Base-by-base conservation (phyloP, 2,888 invertebrate genomes). In the Mythimna ferrago region DNA sequence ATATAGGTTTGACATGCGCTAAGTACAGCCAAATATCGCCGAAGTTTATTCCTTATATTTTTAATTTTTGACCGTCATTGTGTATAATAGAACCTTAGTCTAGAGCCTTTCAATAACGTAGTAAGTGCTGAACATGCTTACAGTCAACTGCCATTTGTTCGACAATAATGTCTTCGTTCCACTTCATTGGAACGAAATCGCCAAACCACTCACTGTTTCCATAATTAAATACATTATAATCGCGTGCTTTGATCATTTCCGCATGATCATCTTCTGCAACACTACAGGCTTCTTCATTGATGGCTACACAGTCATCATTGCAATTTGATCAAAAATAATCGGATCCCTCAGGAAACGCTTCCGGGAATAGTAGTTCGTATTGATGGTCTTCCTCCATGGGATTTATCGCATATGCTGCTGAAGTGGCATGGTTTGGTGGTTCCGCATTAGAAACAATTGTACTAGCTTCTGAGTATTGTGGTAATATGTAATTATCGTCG, bases 311-410 rank as follows among this genome's bases (percentile, higher is more conserved):
- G 63, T 35, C 63, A 67, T 63, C 57, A 38, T 60, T 41, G 32
- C 32, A 44, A 57, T 56, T 26, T 64, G 64, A 76, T 76, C 75
- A 76, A 76, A 74, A 68, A 60, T 64, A 48, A 6, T 60, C 63
- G 48, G 38, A 64, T 54, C 14, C 58, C 7, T 51, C 35, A n/a
- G 54, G 48, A 14, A 48, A 56, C 7, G 9, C 9, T 60, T 75
- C 38, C 4, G 38, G 2, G 35, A 35, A 26, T 60, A 35, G 38
- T 7, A 21, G 54, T 26, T 26, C 26, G 56, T 5, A 56, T 19
- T 16, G 32, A 32, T 32, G 7, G 6, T 54, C 48, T n/a, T 9
- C 9, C 14, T 38, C 60, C 16, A 38, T 38, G 21, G 53, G 3
- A 60, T 14, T 60, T 38, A 54, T 21, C 2, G n/a, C 19, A 58